These are phyloP conservation scores for Caenorhabditis becei DNA, from an alignment of 2,888 invertebrate species.

Conservation along the genomic window DNA sequence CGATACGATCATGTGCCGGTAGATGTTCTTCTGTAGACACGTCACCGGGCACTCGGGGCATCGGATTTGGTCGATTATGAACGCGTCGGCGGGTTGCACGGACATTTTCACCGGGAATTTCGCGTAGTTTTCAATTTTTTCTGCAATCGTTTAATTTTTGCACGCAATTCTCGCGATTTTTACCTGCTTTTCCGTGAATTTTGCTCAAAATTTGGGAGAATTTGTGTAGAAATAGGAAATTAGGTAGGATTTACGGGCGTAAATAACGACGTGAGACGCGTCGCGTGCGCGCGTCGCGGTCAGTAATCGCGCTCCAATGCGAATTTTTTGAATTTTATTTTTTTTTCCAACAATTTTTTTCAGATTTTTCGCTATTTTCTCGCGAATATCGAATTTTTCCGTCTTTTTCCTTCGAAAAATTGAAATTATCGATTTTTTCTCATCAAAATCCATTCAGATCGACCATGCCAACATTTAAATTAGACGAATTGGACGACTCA, in stretches of 20 bases:
- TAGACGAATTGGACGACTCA: slow-evolving; percentile 37
- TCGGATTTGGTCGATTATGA: slow-evolving; percentile 39
- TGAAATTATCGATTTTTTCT: slow-evolving; percentile 4
- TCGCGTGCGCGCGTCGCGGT: slow-evolving; percentile 41
- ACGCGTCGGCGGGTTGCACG: neutral
- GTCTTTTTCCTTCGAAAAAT: neutral
- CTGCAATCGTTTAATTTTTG: neutral
- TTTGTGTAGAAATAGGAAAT: slow-evolving; percentile 8
- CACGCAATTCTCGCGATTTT: neutral
- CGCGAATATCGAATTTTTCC: neutral
- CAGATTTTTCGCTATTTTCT: slow-evolving; percentile 3
- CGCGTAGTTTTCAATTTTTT: neutral
- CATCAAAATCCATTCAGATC: neutral
- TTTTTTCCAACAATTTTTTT: slow-evolving; percentile 6
- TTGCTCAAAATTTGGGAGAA: neutral
- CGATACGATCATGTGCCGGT: slow-evolving; percentile 43
- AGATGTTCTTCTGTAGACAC: slow-evolving; percentile 58
- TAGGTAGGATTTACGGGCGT: slow-evolving; percentile 60
- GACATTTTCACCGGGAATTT: neutral
- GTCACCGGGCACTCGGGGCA: slow-evolving; percentile 46
- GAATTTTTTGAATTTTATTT: slow-evolving; percentile 16
- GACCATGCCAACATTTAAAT: slow-evolving; percentile 53
- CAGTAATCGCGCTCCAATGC: slow-evolving; percentile 50
- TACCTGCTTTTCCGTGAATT: neutral
- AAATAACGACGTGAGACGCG: slow-evolving; percentile 37